phyloP scores from a whole-genome alignment of 2,888 invertebrate species.

The Arrhopalites spinosus region DNA sequence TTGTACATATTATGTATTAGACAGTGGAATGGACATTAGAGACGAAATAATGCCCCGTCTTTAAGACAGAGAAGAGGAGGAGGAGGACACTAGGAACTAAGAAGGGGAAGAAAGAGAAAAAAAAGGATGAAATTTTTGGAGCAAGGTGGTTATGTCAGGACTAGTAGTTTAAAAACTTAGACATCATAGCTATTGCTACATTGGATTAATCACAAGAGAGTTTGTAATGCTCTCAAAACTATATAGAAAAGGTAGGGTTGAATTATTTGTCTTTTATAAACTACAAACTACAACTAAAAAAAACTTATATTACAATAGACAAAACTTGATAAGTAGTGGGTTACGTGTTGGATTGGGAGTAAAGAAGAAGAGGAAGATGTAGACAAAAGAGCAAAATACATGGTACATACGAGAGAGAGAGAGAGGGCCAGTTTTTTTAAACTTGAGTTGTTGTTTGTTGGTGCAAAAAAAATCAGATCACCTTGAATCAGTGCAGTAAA shows the following conservation, averaged over 20 bases:
- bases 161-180: too few species aligned
- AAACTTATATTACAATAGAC: too few species aligned
- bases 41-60: too few species aligned
- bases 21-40: not conserved
- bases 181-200: too few species aligned
- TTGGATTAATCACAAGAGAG: too few species aligned
- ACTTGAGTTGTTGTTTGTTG: conserved; percentile 21
- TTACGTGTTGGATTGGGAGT: too few species aligned
- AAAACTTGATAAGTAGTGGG: too few species aligned
- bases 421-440: not conserved
- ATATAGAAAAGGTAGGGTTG: not conserved
- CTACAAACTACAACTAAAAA: too few species aligned
- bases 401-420: not conserved
- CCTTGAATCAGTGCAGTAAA: conserved; percentile 32
- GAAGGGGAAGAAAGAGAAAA: not conserved
- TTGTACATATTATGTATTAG: not conserved
- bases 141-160: conserved; percentile 32
- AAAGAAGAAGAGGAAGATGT: not conserved
- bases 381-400: not conserved
- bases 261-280: too few species aligned
- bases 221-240: not conserved
- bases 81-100: not conserved
- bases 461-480: conserved; percentile 37
- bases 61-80: too few species aligned
- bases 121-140: not conserved